Percentiles rank a stretch among this genome's conserved stretches.
Conservation (phyloP, 2,888 invertebrate species). For the Epinotia bilunana region DNA sequence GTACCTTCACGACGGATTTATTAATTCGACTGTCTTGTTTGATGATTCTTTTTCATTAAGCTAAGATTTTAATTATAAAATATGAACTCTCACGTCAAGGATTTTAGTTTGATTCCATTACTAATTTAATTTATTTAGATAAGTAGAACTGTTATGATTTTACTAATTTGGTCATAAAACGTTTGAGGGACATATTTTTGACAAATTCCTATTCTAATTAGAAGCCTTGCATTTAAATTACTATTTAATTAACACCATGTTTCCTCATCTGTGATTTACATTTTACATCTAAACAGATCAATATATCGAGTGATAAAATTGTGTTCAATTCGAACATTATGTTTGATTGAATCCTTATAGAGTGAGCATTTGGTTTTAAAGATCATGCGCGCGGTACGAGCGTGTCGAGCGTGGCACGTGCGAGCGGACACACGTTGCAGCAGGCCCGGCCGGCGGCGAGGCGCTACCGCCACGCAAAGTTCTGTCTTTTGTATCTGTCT, state of each 20-base stretch:
- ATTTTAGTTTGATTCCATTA: background rate
- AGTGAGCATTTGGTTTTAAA: no score
- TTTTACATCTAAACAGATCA: constrained; percentile 16
- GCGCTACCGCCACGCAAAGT: no score
- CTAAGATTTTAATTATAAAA: background rate
- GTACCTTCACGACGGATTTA: background rate
- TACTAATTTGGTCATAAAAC: constrained; percentile 1
- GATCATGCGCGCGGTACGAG: no score
- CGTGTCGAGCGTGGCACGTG: no score
- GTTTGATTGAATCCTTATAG: background rate
- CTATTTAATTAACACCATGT: constrained; percentile 7
- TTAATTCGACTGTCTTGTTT: background rate
- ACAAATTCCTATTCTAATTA: constrained; percentile 25
- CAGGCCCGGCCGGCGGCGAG: no score
- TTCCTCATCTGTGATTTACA: constrained; percentile 27
- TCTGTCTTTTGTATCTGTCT: no score
- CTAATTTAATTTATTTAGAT: background rate
- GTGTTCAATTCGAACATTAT: background rate
- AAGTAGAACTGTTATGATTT: background rate
- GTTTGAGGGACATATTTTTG: constrained; percentile 32
- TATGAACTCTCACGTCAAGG: background rate
- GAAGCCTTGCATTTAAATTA: constrained; percentile 37
- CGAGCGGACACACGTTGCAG: no score
- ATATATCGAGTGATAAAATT: background rate
- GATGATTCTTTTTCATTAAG: background rate